phyloP scores from a whole-genome alignment of 2,797 vertebrate species.

The Mycteria americana region DNA sequence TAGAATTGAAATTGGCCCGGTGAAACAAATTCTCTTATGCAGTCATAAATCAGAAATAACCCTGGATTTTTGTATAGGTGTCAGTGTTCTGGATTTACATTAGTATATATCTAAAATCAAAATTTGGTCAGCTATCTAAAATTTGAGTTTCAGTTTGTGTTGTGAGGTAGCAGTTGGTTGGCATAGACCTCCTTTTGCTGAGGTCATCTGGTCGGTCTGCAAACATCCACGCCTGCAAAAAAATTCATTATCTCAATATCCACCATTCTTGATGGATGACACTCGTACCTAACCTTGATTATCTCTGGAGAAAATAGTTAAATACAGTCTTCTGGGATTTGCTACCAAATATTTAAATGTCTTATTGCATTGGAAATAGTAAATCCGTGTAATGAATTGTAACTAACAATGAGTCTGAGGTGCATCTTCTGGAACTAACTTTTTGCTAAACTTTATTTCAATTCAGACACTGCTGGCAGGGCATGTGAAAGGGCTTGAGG shows the following conservation, averaged over 20 bases:
- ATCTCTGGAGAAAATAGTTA: not conserved
- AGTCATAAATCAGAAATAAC: not conserved
- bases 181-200: not conserved
- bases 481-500: not conserved
- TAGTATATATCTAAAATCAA: not conserved
- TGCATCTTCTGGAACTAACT: not conserved
- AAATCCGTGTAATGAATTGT: not conserved
- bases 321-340: not conserved
- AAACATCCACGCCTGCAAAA: not conserved
- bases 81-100: not conserved
- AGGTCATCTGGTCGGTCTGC: not conserved
- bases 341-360: not conserved
- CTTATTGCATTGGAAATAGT: not conserved
- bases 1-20: not conserved
- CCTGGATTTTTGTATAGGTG: not conserved
- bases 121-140: not conserved
- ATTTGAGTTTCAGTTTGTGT: not conserved
- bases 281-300: not conserved
- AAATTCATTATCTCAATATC: not conserved
- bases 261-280: not conserved
- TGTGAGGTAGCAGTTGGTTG: not conserved
- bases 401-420: not conserved
- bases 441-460: constrained; percentile 21
- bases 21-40: not conserved
- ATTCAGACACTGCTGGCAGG: not conserved